Base-by-base conservation (phyloP, 2,797 vertebrate species). In the Phoebastria nigripes region DNA sequence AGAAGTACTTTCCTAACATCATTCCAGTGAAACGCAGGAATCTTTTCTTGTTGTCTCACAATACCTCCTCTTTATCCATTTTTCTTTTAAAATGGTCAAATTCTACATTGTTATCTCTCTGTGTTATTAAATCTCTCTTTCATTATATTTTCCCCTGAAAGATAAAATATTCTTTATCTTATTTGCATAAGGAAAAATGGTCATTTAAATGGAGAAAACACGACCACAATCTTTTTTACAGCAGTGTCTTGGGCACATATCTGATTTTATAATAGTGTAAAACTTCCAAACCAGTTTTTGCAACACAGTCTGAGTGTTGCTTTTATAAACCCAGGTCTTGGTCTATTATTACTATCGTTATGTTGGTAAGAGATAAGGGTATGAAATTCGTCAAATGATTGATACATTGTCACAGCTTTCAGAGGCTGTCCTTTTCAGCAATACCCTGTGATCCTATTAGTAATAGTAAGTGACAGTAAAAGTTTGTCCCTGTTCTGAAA, bases 1-100 rank as follows among this genome's bases (percentile, higher is more conserved):
- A 97, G 87, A 90, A 49, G 78, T 94, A 28, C 91, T 96, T 90
- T 96, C 89, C 95, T 78, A 51, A 44, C 33, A 84, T 74, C 61
- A 83, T 92, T 85, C 59, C 85, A 86, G 61, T 71, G 85, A 89
- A 96, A 90, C 55, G 52, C 73, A 63, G 83, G 82, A 95, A 82
- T 94, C 39, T 61, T 76, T 18, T 82, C 83, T 71, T 92, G 47
- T 73, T 92, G 55, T 91, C 81, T 88, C 31, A 61, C 8, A 80
- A 44, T 31, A 47, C 19, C 11, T 72, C 11, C 8, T 79, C 29
- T 84, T 71, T 54, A 33, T 26, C 37, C 3, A 10, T 56, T 61
- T 78, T 41, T 46, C 18, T 85, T 73, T 82, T 54, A 33, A 69
- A 67, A 65, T 39, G 11, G 13, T 46, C 15, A 76, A 65, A 35